These are phyloP conservation scores for Piscicola geometra DNA, from an alignment of 2,888 invertebrate genomes.

Conservation along the genomic window DNA sequence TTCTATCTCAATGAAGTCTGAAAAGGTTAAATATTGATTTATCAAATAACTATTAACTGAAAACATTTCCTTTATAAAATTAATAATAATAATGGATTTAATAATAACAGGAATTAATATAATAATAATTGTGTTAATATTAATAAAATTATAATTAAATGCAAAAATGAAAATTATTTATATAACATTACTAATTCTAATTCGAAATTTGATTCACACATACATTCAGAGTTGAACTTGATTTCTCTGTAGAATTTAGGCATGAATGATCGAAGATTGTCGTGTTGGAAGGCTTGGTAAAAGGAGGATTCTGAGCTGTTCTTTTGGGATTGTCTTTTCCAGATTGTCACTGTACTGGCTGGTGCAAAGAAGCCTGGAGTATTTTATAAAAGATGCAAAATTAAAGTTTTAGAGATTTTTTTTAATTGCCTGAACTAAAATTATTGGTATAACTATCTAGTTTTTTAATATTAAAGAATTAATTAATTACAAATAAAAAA, in stretches of 20 bases:
- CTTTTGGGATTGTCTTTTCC: conserved; percentile 74
- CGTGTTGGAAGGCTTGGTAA: conserved; percentile 74
- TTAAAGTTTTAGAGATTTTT: background rate
- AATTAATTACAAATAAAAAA: too few relatives aligned
- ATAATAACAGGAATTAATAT: too few relatives aligned
- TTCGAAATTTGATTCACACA: background rate
- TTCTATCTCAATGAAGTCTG: conserved; percentile 84
- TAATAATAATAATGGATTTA: background rate
- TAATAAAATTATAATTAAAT: background rate
- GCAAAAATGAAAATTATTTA: background rate
- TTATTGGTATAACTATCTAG: background rate
- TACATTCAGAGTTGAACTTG: conserved; percentile 57
- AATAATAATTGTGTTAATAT: background rate
- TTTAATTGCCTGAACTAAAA: background rate
- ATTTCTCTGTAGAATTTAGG: conserved; percentile 78
- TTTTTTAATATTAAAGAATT: conserved; percentile 4
- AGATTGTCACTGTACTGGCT: conserved; percentile 85
- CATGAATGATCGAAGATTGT: conserved; percentile 69
- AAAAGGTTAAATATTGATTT: background rate
- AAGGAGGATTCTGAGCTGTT: conserved; percentile 57
- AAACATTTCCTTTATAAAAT: background rate
- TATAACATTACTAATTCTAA: background rate
- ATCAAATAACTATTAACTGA: background rate
- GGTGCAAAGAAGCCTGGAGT: conserved; percentile 80
- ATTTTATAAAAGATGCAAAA: background rate